Evolutionary conservation across 2,888 invertebrate species (phyloP).

Genomic region (Harpalus rubripes): DNA sequence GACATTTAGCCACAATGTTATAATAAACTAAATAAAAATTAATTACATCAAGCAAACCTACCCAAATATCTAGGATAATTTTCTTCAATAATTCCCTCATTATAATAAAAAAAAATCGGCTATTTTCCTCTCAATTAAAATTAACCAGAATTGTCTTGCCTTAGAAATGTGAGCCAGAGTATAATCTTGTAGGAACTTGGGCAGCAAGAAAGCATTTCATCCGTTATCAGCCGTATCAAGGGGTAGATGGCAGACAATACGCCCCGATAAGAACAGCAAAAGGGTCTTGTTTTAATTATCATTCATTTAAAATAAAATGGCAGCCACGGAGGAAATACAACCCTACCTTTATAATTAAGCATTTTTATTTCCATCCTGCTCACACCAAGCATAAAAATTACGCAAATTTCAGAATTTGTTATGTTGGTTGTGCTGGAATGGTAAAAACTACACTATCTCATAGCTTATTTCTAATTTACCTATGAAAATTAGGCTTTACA

Average conservation of each 20-base stretch:
- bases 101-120: conserved; percentile 22
- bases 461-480: no score
- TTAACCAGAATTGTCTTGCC: conserved; percentile 25
- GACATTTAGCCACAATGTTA: no score
- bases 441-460: no score
- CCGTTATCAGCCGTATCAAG: conserved; percentile 33
- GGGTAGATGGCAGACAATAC: conserved; percentile 41
- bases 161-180: conserved; percentile 7
- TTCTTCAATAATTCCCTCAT: not conserved
- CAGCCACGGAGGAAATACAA: not conserved
- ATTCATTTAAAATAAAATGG: conserved; percentile 55
- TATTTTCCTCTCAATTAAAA: conserved; percentile 29
- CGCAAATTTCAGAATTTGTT: not conserved
- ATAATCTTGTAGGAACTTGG: not conserved
- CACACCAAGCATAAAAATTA: not conserved
- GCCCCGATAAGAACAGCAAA: conserved; percentile 32
- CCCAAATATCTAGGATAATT: not conserved
- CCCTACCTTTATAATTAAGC: conserved; percentile 37
- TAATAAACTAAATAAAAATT: no score
- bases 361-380: conserved; percentile 27
- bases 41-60: no score
- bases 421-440: no score
- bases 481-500: no score
- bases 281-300: conserved; percentile 51
- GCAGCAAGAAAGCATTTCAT: conserved; percentile 26